phyloP scores from a whole-genome alignment of 92 coral and sea anemone genomes.

The Paramuricea clavata region DNA sequence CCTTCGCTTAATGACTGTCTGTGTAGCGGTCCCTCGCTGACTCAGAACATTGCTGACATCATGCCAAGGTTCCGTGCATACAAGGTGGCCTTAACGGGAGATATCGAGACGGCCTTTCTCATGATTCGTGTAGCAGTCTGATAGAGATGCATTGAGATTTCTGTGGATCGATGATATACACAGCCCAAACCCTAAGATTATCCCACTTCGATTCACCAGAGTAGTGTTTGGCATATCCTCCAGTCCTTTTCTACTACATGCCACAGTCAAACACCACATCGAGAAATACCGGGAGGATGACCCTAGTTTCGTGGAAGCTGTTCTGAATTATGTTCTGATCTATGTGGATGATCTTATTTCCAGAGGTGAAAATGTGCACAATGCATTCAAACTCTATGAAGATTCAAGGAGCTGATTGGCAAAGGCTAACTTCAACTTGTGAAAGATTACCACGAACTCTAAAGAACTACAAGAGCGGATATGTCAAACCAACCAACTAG shows the following conservation, averaged over 20 bases:
- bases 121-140: constrained; percentile 58
- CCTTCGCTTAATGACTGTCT: constrained; percentile 43
- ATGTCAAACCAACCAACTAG: background rate
- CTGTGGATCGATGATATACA: constrained; percentile 30
- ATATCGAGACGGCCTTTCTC: constrained; percentile 63
- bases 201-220: constrained; percentile 28
- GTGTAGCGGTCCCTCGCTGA: constrained; percentile 54
- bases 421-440: no score
- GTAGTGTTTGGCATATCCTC: constrained; percentile 33
- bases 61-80: constrained; percentile 54
- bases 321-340: constrained; percentile 1
- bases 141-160: constrained; percentile 52
- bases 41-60: constrained; percentile 66
- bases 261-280: constrained; percentile 56
- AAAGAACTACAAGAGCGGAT: constrained; percentile 41
- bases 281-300: constrained; percentile 19
- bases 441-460: no score
- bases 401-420: constrained; percentile 54
- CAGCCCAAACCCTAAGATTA: constrained; percentile 19
- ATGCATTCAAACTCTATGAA: constrained; percentile 42
- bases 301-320: constrained; percentile 31
- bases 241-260: constrained; percentile 44
- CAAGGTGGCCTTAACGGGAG: constrained; percentile 58
- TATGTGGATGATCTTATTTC: constrained; percentile 42
- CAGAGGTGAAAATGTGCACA: constrained; percentile 35